Percentiles rank a stretch among this genome's conserved stretches.
Conservation (phyloP, 2,888 invertebrate genomes). For the Helobdella robusta region DNA sequence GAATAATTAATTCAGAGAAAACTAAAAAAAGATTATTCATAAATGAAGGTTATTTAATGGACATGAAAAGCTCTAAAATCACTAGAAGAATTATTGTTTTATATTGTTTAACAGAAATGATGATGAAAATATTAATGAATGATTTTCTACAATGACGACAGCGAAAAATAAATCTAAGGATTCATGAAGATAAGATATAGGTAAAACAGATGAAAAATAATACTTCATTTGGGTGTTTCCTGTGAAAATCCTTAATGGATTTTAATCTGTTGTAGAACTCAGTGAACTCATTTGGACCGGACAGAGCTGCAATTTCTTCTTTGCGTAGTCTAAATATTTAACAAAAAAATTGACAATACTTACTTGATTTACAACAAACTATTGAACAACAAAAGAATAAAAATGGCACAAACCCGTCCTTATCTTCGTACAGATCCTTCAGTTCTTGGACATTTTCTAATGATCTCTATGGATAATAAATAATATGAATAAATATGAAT, state of each 20-base stretch:
- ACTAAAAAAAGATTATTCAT: too few relatives aligned
- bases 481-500: background rate
- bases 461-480: slow-evolving; percentile 57
- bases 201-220: background rate
- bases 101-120: too few relatives aligned
- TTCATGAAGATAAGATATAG: too few relatives aligned
- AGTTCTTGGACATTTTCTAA: slow-evolving; percentile 68
- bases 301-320: slow-evolving; percentile 83
- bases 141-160: too few relatives aligned
- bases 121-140: too few relatives aligned
- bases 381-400: background rate
- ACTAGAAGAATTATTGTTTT: too few relatives aligned
- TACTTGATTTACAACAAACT: background rate
- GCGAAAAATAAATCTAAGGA: too few relatives aligned
- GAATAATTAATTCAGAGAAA: too few relatives aligned
- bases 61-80: too few relatives aligned
- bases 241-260: slow-evolving; percentile 89
- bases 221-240: slow-evolving; percentile 88
- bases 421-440: slow-evolving; percentile 88
- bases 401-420: slow-evolving; percentile 59
- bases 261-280: slow-evolving; percentile 91
- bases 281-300: slow-evolving; percentile 95
- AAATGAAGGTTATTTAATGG: too few relatives aligned
- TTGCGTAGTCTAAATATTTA: slow-evolving; percentile 62
- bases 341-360: background rate